These are phyloP conservation scores for Graphium colonna DNA, from an alignment of 2,888 invertebrate genomes.

Conservation along the genomic window DNA sequence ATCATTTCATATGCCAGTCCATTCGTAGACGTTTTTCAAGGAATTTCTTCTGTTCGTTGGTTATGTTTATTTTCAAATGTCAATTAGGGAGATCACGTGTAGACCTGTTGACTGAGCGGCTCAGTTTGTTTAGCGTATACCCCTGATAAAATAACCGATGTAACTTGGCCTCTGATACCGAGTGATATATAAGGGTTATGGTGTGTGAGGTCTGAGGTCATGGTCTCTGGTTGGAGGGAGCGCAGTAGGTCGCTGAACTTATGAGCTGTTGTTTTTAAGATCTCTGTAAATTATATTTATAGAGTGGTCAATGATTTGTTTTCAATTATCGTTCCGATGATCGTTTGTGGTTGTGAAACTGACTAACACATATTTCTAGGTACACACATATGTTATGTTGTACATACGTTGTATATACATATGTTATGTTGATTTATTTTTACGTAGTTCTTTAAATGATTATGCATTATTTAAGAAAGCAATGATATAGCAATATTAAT, in stretches of 20 bases:
- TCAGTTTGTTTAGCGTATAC: constrained; percentile 63
- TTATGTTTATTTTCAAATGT: constrained; percentile 71
- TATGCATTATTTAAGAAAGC: too few relatives aligned
- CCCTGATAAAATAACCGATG: constrained; percentile 43
- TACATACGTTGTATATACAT: too few relatives aligned
- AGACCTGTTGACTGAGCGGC: constrained; percentile 56
- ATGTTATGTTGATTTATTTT: too few relatives aligned
- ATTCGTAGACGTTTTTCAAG: constrained; percentile 54
- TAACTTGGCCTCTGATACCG: constrained; percentile 33
- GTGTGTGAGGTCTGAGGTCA: constrained; percentile 26
- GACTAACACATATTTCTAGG: too few relatives aligned
- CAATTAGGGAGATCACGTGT: constrained; percentile 60
- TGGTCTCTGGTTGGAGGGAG: constrained; percentile 22
- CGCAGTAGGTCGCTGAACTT: constrained; percentile 17
- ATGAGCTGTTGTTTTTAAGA: constrained; percentile 5
- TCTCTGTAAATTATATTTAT: neutral
- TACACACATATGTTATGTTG: too few relatives aligned
- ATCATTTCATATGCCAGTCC: constrained; percentile 31
- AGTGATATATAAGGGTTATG: constrained; percentile 8
- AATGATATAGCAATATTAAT: too few relatives aligned
- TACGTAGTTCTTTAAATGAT: too few relatives aligned
- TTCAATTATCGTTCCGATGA: too few relatives aligned
- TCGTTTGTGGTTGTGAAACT: too few relatives aligned
- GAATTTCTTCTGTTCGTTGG: constrained; percentile 50
- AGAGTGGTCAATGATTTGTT: neutral